Evolutionary conservation across 1,140 invertebrate genomes (phyloP), one percentile per base, ranked within the genome.

Genomic region (Venustaconcha ellipsiformis): DNA sequence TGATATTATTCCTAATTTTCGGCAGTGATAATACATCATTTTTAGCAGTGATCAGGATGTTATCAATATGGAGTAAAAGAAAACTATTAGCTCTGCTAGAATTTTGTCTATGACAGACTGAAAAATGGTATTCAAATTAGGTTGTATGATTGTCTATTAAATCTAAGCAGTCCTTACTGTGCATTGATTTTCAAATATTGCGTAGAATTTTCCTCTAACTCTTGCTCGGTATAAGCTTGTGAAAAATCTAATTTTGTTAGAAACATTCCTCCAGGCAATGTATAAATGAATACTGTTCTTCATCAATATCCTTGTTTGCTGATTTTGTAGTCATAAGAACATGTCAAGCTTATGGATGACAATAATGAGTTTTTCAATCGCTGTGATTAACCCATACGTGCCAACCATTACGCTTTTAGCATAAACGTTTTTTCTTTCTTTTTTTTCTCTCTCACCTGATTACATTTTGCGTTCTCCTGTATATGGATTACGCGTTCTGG

Each of bases 51-150:
- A 80, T 72, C 20, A 74, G 20, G 8, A 80, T 78, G 65, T 82
- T 74, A 59, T 81, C 79, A 37, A 74, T 71, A 17, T 48, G 59
- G 30, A 65, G 67, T 37, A 72, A 64, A 15, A 76, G 2, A 5
- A 75, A 26, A 57, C 13, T 55, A 67, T 30, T 23, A 76, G 17
- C 55, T 71, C 69, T 12, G 30, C 72, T 20, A 70, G 58, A 14
- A 77, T 57, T 59, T 76, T 56, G 57, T 80, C 75, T 58, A 92
- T 91, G 20, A 89, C 83, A 73, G 87, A 59, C 80, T 93, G 90
- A 77, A 92, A 93, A 73, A 91, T 23, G 91, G 90, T 0, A 91
- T 90, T 18, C 86, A 87, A 73, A 88, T 87, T 12, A 92, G 86
- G 14, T 90, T 91, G 86, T 91, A 92, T 11, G 69, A n/a, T 26